These are phyloP conservation scores for Guaruba guarouba DNA, from an alignment of 2,113 vertebrate genomes.

Conservation along the genomic window DNA sequence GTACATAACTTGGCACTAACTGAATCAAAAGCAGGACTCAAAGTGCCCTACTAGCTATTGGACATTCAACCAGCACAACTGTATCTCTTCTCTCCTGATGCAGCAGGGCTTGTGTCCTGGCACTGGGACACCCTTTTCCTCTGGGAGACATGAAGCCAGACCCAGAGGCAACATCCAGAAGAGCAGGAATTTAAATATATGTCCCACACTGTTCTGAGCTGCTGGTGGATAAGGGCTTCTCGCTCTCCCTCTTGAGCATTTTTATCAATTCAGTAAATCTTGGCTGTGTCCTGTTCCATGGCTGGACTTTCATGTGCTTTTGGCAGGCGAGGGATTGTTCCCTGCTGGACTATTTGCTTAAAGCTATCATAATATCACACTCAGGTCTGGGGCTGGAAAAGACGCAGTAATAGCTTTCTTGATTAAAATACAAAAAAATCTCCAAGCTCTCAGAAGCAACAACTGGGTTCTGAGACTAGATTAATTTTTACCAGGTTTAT, in stretches of 20 bases:
- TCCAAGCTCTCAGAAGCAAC: background rate
- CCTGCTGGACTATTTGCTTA: background rate
- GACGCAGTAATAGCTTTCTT: background rate
- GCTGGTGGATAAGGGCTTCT: background rate
- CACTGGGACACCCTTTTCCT: background rate
- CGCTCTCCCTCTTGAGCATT: background rate
- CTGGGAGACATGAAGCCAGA: background rate
- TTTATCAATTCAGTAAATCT: background rate
- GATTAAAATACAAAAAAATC: background rate
- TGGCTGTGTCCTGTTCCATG: background rate
- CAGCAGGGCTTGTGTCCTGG: background rate
- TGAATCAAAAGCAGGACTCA: background rate
- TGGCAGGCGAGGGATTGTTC: background rate
- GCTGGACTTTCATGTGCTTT: background rate
- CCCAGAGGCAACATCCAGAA: fast-evolving
- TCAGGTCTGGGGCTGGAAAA: background rate
- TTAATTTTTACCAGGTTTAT: background rate
- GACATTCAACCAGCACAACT: background rate
- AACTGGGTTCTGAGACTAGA: background rate
- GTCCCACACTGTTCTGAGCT: background rate
- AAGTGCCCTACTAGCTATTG: background rate
- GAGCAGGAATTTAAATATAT: background rate
- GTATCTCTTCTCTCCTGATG: background rate
- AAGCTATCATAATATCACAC: background rate
- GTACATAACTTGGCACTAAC: background rate